Percentiles rank a stretch among this genome's conserved stretches.
phyloP scores from a whole-genome alignment of 1,140 invertebrate species.

The Glomeris maerens region DNA sequence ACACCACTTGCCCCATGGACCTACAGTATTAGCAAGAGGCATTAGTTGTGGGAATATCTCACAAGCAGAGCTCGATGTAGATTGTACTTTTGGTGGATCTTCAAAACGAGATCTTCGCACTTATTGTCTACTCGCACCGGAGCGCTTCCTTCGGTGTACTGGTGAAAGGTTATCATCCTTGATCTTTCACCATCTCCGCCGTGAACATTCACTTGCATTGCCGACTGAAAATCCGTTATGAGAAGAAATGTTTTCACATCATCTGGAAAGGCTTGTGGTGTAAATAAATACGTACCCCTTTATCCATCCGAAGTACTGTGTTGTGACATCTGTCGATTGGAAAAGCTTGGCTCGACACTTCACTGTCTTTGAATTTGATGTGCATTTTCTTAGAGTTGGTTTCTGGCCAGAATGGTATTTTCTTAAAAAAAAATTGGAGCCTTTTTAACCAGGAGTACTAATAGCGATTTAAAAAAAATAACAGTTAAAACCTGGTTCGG shows the following conservation, averaged over 20 bases:
- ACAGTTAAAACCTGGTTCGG: slow-evolving; percentile 40
- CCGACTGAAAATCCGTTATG: slow-evolving; percentile 39
- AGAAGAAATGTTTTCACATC: slow-evolving; percentile 10
- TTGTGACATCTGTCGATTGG: slow-evolving; percentile 48
- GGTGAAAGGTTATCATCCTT: slow-evolving; percentile 52
- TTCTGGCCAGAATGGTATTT: slow-evolving; percentile 60
- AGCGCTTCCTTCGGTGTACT: slow-evolving; percentile 52
- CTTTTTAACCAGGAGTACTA: neutral
- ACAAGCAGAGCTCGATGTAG: neutral
- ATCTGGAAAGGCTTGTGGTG: neutral
- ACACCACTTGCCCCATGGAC: slow-evolving; percentile 42
- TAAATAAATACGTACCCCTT: slow-evolving; percentile 46
- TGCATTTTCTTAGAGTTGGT: slow-evolving; percentile 65
- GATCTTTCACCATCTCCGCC: slow-evolving; percentile 55
- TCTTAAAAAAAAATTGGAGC: slow-evolving; percentile 37
- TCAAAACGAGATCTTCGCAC: slow-evolving; percentile 64
- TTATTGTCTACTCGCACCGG: slow-evolving; percentile 65
- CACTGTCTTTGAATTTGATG: slow-evolving; percentile 59
- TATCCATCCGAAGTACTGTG: slow-evolving; percentile 65
- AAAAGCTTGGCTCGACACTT: slow-evolving; percentile 59
- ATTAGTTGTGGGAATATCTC: slow-evolving; percentile 6
- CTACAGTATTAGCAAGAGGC: slow-evolving; percentile 14
- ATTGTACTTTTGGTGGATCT: slow-evolving; percentile 51
- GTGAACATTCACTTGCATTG: slow-evolving; percentile 52
- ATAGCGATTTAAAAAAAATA: neutral